Conservation (phyloP, 2,888 invertebrate genomes). For the Dexiosoma caninum region DNA sequence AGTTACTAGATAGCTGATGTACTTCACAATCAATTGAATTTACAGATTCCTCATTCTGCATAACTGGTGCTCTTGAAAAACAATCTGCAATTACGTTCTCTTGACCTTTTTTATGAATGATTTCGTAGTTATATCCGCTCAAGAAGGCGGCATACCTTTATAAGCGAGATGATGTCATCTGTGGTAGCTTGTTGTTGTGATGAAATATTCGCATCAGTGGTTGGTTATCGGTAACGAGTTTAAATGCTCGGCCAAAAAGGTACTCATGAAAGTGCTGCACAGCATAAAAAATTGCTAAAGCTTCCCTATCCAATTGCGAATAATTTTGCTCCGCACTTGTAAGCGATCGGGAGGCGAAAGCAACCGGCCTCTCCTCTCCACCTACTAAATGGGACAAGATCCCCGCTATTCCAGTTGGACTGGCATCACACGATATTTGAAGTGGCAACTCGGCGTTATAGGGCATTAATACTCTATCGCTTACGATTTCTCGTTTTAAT, state of each 20-base stretch:
- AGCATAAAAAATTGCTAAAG: neutral
- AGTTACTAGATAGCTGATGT: no score
- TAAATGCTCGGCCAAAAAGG: neutral
- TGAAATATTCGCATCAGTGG: neutral
- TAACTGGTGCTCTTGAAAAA: no score
- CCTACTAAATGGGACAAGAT: neutral
- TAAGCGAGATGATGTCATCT: neutral
- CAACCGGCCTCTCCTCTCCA: neutral
- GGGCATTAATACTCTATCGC: constrained; percentile 36
- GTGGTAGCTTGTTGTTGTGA: neutral
- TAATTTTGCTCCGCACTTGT: neutral
- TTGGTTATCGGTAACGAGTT: neutral
- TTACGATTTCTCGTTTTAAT: constrained; percentile 41
- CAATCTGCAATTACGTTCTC: no score
- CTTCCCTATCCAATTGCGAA: neutral
- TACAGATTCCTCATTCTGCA: no score
- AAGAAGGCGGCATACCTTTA: no score
- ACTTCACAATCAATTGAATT: no score
- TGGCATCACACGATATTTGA: neutral
- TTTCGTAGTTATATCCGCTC: no score
- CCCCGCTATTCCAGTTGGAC: no score
- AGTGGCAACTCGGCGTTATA: constrained; percentile 20
- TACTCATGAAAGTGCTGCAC: neutral
- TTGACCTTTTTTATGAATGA: no score
- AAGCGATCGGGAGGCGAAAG: neutral